Conservation (phyloP, 2,888 invertebrate species). For the Ypsolopha sequella region DNA sequence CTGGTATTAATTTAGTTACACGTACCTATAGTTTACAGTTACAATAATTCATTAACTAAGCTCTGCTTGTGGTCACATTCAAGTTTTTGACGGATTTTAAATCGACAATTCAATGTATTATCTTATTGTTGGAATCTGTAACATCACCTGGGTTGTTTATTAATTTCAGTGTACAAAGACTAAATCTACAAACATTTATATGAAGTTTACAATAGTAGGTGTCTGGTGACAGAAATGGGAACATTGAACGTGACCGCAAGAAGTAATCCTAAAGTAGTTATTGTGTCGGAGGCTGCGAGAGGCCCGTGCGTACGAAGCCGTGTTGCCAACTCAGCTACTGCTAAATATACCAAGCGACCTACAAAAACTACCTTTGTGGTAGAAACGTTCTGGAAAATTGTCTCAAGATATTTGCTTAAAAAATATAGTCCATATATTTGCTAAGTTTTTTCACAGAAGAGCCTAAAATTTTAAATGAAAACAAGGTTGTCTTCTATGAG, state of each 20-base stretch:
- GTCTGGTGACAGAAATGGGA: too few species aligned
- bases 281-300: conserved; percentile 39
- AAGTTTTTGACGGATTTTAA: too few species aligned
- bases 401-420: neutral
- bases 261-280: conserved; percentile 39
- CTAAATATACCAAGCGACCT: conserved; percentile 10
- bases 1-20: conserved; percentile 32
- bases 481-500: conserved; percentile 6
- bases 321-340: conserved; percentile 21
- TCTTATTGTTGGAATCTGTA: too few species aligned
- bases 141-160: too few species aligned
- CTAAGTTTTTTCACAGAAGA: neutral
- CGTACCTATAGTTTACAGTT: conserved; percentile 46
- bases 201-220: too few species aligned
- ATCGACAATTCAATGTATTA: too few species aligned
- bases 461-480: conserved; percentile 7
- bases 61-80: conserved; percentile 38
- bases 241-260: conserved; percentile 35
- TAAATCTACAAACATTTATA: too few species aligned
- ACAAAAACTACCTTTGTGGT: conserved; percentile 4
- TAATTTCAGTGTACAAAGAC: too few species aligned
- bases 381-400: neutral
- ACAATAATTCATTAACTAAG: conserved; percentile 31
- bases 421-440: neutral
- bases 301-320: conserved; percentile 32